A percentile compares a stretch with the other conserved stretches of the same genome.
These are phyloP conservation scores for Delia radicum DNA, from an alignment of 1,140 invertebrate genomes.

Conservation along the genomic window DNA sequence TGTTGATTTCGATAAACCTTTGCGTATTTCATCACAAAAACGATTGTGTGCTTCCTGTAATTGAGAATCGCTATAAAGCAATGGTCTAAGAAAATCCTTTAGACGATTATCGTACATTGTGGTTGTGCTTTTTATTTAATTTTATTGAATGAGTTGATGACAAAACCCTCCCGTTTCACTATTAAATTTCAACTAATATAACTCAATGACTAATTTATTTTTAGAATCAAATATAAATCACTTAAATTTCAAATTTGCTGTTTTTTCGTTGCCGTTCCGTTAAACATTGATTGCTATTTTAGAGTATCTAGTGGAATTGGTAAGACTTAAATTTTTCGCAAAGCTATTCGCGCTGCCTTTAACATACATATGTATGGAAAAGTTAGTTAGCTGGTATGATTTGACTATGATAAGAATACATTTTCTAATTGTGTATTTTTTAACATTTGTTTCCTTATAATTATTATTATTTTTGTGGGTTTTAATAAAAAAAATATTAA, in stretches of 20 bases:
- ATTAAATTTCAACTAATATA: neutral
- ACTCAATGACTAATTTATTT: too few relatives aligned
- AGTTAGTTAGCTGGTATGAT: too few relatives aligned
- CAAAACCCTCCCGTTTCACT: conserved; percentile 3
- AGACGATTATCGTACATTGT: conserved; percentile 45
- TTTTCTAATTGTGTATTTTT: too few relatives aligned
- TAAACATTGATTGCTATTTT: neutral
- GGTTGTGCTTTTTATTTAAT: neutral
- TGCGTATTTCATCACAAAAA: conserved; percentile 74
- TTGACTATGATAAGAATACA: too few relatives aligned
- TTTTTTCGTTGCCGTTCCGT: neutral
- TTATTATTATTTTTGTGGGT: too few relatives aligned
- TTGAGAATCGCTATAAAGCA: conserved; percentile 80
- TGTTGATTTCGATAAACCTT: conserved; percentile 33
- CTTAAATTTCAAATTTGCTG: neutral
- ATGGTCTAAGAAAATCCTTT: conserved; percentile 59
- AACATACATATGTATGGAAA: too few relatives aligned
- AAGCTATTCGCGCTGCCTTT: neutral
- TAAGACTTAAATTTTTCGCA: neutral
- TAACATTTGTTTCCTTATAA: too few relatives aligned
- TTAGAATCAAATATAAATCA: neutral
- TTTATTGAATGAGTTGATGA: neutral
- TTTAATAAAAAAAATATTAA: too few relatives aligned
- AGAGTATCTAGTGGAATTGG: neutral
- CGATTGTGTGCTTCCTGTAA: conserved; percentile 75